phyloP scores from a whole-genome alignment of 37 sponge, comb jelly and placozoan species.

The Crambe crambe region DNA sequence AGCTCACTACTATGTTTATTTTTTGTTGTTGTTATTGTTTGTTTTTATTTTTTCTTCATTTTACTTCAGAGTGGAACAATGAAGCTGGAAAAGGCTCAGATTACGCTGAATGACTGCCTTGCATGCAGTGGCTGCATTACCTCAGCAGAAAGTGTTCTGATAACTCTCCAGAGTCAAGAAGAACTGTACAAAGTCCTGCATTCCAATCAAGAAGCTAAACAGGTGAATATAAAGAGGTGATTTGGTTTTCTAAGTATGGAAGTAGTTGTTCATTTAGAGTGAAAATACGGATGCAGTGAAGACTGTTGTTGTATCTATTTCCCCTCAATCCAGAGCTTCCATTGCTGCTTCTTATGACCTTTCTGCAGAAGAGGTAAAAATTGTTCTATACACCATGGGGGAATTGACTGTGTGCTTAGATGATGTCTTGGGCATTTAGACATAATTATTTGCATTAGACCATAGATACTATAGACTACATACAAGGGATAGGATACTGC shows the following conservation, averaged over 20 bases:
- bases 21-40: too few species aligned
- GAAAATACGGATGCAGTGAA: conserved; percentile 10
- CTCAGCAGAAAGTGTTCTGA: conserved; percentile 96
- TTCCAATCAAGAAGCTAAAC: conserved; percentile 17
- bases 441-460: too few species aligned
- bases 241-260: background rate
- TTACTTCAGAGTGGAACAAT: background rate
- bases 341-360: conserved; percentile 72
- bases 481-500: too few species aligned
- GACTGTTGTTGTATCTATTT: conserved; percentile 80
- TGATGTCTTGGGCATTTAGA: too few species aligned
- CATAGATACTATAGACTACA: too few species aligned
- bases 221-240: background rate
- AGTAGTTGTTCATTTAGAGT: conserved; percentile 1
- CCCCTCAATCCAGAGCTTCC: conserved; percentile 92
- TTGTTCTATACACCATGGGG: too few species aligned
- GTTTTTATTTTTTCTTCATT: background rate
- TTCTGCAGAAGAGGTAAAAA: conserved; percentile 48
- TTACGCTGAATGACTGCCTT: conserved; percentile 93
- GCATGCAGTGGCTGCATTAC: conserved; percentile 99
- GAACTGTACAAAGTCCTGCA: conserved; percentile 67
- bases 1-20: too few species aligned
- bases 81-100: conserved; percentile 85
- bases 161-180: conserved; percentile 84
- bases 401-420: too few species aligned